phyloP scores from a whole-genome alignment of 2,113 vertebrate genomes.

The Eubucco bourcierii region DNA sequence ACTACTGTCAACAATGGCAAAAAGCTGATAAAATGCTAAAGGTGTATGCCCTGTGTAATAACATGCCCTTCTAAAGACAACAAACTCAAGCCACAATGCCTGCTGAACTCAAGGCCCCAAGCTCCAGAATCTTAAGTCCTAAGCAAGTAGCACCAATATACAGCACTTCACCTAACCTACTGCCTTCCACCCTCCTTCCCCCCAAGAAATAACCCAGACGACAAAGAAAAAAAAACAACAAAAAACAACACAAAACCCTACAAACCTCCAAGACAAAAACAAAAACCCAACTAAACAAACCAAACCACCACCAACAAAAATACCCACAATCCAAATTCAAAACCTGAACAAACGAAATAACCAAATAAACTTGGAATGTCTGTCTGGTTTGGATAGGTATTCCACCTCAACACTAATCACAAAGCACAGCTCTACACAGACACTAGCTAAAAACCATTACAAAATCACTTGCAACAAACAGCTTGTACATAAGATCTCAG shows the following conservation, averaged over 20 bases:
- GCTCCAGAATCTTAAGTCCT: not conserved
- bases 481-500: not conserved
- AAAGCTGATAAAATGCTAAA: not conserved
- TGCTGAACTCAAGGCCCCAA: fast-evolving
- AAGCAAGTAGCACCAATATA: not conserved
- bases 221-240: too few relatives aligned
- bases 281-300: not conserved
- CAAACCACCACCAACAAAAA: not conserved
- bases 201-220: too few relatives aligned
- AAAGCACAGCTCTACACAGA: not conserved
- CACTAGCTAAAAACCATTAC: not conserved
- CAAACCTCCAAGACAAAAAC: not conserved
- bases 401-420: not conserved
- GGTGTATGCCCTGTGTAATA: not conserved
- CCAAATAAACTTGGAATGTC: not conserved
- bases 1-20: not conserved
- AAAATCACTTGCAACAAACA: not conserved
- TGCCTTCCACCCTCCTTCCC: too few relatives aligned
- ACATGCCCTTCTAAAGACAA: not conserved
- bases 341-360: not conserved
- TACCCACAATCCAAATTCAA: too few relatives aligned
- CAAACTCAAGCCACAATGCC: not conserved
- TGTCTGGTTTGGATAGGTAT: not conserved
- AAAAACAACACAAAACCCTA: too few relatives aligned
- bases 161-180: too few relatives aligned